These are phyloP conservation scores for Spialia ferax DNA, from an alignment of 2,888 invertebrate genomes.

Conservation along the genomic window DNA sequence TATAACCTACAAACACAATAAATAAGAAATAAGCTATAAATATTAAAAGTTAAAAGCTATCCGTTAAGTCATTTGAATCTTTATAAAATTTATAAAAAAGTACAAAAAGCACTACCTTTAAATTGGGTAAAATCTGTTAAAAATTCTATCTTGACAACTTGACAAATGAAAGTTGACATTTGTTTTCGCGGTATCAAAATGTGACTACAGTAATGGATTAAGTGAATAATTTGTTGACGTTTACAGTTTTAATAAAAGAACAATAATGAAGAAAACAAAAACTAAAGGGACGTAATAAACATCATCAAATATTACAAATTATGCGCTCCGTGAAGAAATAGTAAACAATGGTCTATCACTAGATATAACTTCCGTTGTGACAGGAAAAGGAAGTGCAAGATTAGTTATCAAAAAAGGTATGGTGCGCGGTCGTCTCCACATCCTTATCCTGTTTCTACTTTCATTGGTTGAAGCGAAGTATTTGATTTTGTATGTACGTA, in stretches of 20 bases:
- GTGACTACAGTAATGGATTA: conserved; percentile 42
- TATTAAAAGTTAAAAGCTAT: too few species aligned
- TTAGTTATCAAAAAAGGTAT: conserved; percentile 66
- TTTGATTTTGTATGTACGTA: background rate
- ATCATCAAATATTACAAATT: conserved; percentile 40
- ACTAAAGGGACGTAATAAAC: background rate
- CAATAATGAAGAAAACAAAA: conserved; percentile 2
- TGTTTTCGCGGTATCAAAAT: conserved; percentile 54
- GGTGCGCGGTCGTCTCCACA: conserved; percentile 51
- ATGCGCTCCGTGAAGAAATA: conserved; percentile 25
- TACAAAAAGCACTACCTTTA: background rate
- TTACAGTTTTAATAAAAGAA: conserved; percentile 37
- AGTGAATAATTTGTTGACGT: conserved; percentile 52
- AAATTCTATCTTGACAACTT: background rate
- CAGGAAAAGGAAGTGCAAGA: conserved; percentile 86
- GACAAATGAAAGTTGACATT: conserved; percentile 47
- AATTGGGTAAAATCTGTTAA: background rate
- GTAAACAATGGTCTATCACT: conserved; percentile 44
- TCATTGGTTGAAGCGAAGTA: conserved; percentile 29
- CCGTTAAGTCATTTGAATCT: background rate
- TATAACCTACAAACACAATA: too few species aligned
- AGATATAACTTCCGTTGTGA: conserved; percentile 59
- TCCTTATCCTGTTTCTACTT: conserved; percentile 64
- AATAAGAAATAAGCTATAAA: too few species aligned
- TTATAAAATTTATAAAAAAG: too few species aligned